These are phyloP conservation scores for Bambusicola thoracicus DNA, from an alignment of 2,113 vertebrate species.

Conservation along the genomic window DNA sequence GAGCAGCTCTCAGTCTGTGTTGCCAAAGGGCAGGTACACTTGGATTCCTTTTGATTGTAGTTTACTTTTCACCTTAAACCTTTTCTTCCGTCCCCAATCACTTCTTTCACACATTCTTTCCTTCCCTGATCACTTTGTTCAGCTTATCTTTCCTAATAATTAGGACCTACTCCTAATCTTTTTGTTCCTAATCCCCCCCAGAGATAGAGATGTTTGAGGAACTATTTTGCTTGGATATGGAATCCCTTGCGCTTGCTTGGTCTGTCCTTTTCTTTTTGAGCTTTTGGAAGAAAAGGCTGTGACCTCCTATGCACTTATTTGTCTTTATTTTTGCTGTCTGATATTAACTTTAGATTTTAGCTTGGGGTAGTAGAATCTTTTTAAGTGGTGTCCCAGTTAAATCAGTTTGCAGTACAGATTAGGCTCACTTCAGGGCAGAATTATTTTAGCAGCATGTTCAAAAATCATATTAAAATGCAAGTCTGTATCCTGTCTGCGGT, in stretches of 20 bases:
- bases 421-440: slow-evolving; percentile 6
- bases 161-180: background rate
- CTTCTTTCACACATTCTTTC: background rate
- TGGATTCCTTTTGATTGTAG: background rate
- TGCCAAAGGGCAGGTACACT: background rate
- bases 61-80: background rate
- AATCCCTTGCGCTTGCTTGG: background rate
- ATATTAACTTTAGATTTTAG: background rate
- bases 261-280: background rate
- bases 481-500: background rate
- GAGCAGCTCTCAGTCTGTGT: background rate
- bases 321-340: background rate
- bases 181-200: background rate
- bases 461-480: background rate
- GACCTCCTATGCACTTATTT: background rate
- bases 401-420: slow-evolving; percentile 29
- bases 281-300: background rate
- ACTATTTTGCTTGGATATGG: background rate
- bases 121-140: background rate
- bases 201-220: background rate
- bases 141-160: background rate
- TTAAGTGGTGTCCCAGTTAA: background rate
- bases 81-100: background rate
- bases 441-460: slow-evolving; percentile 28
- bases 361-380: background rate